Evolutionary conservation across 2,888 invertebrate species (phyloP), one percentile per base, ranked within the genome.

Genomic region (Megalurothrips usitatus): DNA sequence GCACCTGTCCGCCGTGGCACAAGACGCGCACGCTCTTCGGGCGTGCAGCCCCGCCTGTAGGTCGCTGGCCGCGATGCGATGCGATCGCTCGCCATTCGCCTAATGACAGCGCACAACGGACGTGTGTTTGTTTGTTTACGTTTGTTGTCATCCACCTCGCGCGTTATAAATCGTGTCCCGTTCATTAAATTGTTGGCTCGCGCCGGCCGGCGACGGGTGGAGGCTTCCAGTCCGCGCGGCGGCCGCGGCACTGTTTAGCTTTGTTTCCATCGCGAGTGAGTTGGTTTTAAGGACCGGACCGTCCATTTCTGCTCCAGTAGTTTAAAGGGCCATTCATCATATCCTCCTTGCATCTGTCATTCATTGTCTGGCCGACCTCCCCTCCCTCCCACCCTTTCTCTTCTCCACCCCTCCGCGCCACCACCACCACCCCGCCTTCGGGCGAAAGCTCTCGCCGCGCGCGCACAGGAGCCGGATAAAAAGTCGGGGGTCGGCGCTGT

Each of bases 271-370:
- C 23, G 23, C 26, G 68, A 26, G 26, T 23, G 68, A 75, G 68
- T 75, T 75, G 68, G 19, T 58, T 58, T 58, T 58, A 19, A 75
- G 68, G 68, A 75, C 68, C 68, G 68, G 68, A 75, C 68, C 68
- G 68, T 26, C 68, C 58, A 58, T 58, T 58, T 58, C 58, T 58
- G 58, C 58, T 58, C 58, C 58, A 58, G 58, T 58, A 75, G 23
- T 75, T 75, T 75, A 75, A 75, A 75, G 68, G 68, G 12, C 68
- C 68, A 75, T 75, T 75, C 23, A 75, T 75, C 68, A 75, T 26
- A 4, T 26, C 68, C 23, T 23, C 23, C 68, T 75, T 26, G 68
- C 68, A 75, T 75, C 68, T 75, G 68, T 75, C 68, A 75, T 75
- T 75, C 68, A 75, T 75, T 75, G 68, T 75, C 68, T 23, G 26